phyloP scores from a whole-genome alignment of 2,888 invertebrate species.

The Nomada hirtipes region DNA sequence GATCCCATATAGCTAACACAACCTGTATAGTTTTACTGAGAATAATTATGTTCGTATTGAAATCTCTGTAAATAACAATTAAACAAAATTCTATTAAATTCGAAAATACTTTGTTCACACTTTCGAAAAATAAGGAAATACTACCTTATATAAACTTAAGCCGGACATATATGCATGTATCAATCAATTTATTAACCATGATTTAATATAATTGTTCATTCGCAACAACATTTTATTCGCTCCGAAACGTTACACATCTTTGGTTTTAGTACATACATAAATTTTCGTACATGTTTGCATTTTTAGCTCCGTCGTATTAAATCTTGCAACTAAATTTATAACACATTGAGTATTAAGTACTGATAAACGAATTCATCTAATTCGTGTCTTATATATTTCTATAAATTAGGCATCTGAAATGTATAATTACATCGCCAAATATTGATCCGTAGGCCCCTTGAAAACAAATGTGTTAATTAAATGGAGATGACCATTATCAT shows the following conservation, averaged over 20 bases:
- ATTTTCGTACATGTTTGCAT: neutral
- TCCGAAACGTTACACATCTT: constrained; percentile 17
- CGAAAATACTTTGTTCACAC: neutral
- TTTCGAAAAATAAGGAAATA: no score
- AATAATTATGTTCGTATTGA: no score
- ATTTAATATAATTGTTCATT: no score
- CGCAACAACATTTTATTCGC: neutral
- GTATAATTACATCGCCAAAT: neutral
- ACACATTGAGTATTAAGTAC: constrained; percentile 63
- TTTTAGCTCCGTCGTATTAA: neutral
- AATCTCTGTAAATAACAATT: no score
- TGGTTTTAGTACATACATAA: constrained; percentile 15
- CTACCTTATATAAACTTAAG: no score
- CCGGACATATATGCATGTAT: no score
- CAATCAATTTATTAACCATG: no score
- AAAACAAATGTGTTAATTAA: neutral
- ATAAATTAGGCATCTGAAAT: neutral
- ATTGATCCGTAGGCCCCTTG: neutral
- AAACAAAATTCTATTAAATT: neutral
- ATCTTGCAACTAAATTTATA: neutral
- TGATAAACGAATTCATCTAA: constrained; percentile 27
- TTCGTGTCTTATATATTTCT: neutral
- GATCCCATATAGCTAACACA: no score
- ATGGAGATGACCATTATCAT: neutral
- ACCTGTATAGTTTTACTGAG: no score